phyloP scores from a whole-genome alignment of 1,140 invertebrate species.

The Lordiphosa stackelbergi region DNA sequence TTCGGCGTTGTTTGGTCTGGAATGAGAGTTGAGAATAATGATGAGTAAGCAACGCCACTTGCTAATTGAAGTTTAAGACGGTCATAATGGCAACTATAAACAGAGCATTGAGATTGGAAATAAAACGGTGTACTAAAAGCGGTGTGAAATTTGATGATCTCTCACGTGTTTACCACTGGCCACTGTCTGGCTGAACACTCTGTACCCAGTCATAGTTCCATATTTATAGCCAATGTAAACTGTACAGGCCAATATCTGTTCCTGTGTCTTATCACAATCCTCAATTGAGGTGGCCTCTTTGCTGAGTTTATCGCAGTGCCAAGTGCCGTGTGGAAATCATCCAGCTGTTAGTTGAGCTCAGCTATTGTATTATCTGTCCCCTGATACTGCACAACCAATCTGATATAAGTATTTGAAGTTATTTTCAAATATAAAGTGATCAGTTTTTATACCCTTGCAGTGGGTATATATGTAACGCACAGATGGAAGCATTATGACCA shows the following conservation, averaged over 20 bases:
- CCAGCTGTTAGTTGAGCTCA: slow-evolving; percentile 25
- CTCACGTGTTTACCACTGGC: slow-evolving; percentile 25
- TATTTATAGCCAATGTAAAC: background rate
- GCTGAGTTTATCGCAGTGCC: slow-evolving; percentile 27
- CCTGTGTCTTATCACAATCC: slow-evolving; percentile 18
- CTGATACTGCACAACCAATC: slow-evolving; percentile 8
- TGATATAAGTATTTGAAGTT: background rate
- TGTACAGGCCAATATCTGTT: slow-evolving; percentile 1
- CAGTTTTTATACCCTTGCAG: background rate
- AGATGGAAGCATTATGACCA: too few relatives aligned
- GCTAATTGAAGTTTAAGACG: slow-evolving; percentile 52
- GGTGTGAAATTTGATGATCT: slow-evolving; percentile 38
- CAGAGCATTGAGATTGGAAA: slow-evolving; percentile 12
- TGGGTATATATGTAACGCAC: too few relatives aligned
- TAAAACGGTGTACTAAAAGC: slow-evolving; percentile 24
- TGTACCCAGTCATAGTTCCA: slow-evolving; percentile 17
- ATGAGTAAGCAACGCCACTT: slow-evolving; percentile 21
- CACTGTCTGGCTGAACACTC: background rate
- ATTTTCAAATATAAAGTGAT: background rate
- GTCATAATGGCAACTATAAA: slow-evolving; percentile 31
- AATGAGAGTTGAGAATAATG: slow-evolving; percentile 2
- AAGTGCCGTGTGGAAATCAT: slow-evolving; percentile 19
- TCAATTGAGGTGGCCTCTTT: slow-evolving; percentile 2
- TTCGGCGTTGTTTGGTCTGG: slow-evolving; percentile 10
- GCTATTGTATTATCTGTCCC: slow-evolving; percentile 20